Conservation (phyloP, 2,888 invertebrate species). For the Cataglyphis albicans region DNA sequence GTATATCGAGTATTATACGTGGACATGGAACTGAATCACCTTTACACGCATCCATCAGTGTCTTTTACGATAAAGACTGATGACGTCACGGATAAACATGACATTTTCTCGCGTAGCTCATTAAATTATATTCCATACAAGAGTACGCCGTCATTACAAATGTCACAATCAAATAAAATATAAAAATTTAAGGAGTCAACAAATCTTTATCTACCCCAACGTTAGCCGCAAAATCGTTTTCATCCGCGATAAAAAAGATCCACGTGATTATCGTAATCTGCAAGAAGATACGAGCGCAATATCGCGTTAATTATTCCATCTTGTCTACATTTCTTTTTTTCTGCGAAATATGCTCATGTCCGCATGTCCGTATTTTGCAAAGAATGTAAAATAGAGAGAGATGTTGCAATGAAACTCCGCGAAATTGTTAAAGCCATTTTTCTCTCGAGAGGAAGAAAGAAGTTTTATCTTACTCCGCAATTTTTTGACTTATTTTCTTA, state of each 20-base stretch:
- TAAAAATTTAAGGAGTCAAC: not conserved
- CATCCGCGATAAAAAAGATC: not conserved
- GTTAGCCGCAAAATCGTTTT: not conserved
- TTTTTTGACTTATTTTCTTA: constrained; percentile 32
- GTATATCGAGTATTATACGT: constrained; percentile 14
- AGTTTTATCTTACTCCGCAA: not conserved
- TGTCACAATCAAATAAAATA: constrained; percentile 24
- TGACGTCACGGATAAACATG: constrained; percentile 16
- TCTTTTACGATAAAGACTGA: not conserved
- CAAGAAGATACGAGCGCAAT: not conserved
- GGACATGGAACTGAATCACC: not conserved
- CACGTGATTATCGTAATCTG: not conserved
- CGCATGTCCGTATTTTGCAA: not conserved
- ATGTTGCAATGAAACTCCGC: not conserved
- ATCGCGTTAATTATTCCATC: not conserved
- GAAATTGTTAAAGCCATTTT: constrained; percentile 9
- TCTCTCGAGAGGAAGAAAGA: not conserved
- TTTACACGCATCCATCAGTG: constrained; percentile 35
- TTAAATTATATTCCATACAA: constrained; percentile 26
- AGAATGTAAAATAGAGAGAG: no score
- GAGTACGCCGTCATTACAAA: constrained; percentile 12
- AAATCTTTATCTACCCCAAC: not conserved
- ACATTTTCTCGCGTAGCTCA: constrained; percentile 26
- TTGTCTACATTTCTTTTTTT: not conserved
- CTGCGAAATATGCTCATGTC: not conserved